Base-by-base conservation (phyloP, 1,140 invertebrate genomes). In the Tigriopus japonicus region DNA sequence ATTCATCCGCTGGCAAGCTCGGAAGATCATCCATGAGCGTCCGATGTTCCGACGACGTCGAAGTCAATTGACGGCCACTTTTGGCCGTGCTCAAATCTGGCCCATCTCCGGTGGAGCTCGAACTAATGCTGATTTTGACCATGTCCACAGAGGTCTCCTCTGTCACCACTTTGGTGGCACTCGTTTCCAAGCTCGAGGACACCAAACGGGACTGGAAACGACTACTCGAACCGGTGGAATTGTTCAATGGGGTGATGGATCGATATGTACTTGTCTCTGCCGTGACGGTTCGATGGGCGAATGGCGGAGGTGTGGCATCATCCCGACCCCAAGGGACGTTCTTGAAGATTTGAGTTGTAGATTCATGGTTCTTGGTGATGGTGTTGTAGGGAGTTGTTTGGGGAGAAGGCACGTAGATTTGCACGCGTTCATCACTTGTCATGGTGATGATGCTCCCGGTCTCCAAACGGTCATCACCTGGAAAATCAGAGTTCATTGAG, bases 381-480 rank as follows among this genome's bases (percentile, higher is more conserved):
- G 56, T 58, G 15, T 17, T 41, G 56, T 58, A 58, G 1, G 56
- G 56, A 1, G 56, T 58, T 5, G 13, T 42, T 41, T 58, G 56
- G 10, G 56, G 56, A 28, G 56, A 58, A 15, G 56, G 56, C 12
- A 58, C 56, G 42, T 40, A 58, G 21, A 58, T 58, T 41, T 58
- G 56, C 7, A 58, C 56, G 15, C 56, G 13, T 15, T 58, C 56
- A 42, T 58, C 56, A 42, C 24, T 15, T 17, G n/a, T 58, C 23
- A 41, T 58, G 2, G 45, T 49, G n/a, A 49, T 49, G n/a, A 49
- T 21, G 21, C 45, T 49, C 21, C 45, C 45, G n/a, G 45, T 49
- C 45, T 49, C 45, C n/a, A 17, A 6, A 49, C 21, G 45, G 45
- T 49, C 45, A 10, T 21, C 45, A 35, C 28, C 28, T 35, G 28